A percentile compares a stretch with the other conserved stretches of the same genome.
phyloP scores from a whole-genome alignment of 2,113 vertebrate species.

The Nyctibius bracteatus region DNA sequence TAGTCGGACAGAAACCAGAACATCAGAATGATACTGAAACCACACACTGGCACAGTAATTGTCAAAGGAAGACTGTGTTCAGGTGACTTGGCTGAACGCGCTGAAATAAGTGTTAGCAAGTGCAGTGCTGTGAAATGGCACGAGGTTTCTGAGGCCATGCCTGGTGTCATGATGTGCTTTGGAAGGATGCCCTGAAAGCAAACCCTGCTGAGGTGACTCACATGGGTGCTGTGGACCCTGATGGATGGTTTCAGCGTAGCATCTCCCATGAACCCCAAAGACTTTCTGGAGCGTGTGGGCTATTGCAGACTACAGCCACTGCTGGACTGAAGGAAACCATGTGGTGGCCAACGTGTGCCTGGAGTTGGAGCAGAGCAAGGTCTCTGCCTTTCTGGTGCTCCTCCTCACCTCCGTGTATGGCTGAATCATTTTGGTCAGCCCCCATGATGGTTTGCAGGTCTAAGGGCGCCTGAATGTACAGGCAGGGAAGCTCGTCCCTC shows the following conservation, averaged over 20 bases:
- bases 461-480: neutral
- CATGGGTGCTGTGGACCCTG: rapidly evolving
- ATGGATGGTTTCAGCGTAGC: neutral
- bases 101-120: neutral
- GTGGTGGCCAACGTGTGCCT: rapidly evolving
- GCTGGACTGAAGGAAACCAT: neutral
- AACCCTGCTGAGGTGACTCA: neutral
- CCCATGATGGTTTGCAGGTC: rapidly evolving
- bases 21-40: neutral
- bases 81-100: neutral
- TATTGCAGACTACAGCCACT: neutral
- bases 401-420: rapidly evolving
- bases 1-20: neutral
- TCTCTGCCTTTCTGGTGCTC: neutral
- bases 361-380: neutral
- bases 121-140: neutral
- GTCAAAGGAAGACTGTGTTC: neutral
- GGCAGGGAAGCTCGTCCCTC: neutral
- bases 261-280: neutral
- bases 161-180: rapidly evolving
- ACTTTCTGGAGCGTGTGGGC: neutral
- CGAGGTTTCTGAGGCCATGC: neutral
- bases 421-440: neutral
- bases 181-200: neutral
- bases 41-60: neutral